Percentiles rank a stretch among this genome's conserved stretches.
Conservation (phyloP, 2,113 vertebrate genomes). For the Mus musculus region DNA sequence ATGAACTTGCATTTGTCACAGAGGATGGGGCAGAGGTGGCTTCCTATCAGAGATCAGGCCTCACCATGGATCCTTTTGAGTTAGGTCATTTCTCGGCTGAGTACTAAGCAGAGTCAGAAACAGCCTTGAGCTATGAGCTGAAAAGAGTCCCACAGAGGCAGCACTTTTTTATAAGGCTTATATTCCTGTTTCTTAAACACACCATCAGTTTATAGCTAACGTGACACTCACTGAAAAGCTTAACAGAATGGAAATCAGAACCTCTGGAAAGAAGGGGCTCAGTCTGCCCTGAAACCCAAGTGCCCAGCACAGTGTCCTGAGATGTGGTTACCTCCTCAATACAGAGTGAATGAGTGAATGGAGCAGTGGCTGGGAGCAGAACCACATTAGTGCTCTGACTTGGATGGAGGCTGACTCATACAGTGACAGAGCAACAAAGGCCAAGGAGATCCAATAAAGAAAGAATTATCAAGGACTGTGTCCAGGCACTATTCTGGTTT, state of each 20-base stretch:
- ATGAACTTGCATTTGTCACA: background rate
- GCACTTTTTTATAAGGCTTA: background rate
- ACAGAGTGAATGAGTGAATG: background rate
- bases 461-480: background rate
- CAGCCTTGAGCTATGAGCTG: background rate
- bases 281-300: background rate
- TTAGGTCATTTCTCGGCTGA: background rate
- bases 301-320: background rate
- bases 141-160: background rate
- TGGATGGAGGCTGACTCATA: background rate
- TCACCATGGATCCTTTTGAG: background rate
- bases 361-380: background rate
- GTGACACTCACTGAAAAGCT: background rate
- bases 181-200: background rate
- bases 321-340: background rate
- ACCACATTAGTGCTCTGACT: background rate
- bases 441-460: background rate
- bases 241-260: slow-evolving; percentile 4
- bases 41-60: background rate
- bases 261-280: background rate
- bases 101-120: background rate
- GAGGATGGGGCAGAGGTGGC: background rate
- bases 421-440: background rate
- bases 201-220: background rate
- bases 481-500: background rate